Evolutionary conservation across 2,888 invertebrate species (phyloP), one percentile per base, ranked within the genome.

Genomic region (Cheilosia grossa): DNA sequence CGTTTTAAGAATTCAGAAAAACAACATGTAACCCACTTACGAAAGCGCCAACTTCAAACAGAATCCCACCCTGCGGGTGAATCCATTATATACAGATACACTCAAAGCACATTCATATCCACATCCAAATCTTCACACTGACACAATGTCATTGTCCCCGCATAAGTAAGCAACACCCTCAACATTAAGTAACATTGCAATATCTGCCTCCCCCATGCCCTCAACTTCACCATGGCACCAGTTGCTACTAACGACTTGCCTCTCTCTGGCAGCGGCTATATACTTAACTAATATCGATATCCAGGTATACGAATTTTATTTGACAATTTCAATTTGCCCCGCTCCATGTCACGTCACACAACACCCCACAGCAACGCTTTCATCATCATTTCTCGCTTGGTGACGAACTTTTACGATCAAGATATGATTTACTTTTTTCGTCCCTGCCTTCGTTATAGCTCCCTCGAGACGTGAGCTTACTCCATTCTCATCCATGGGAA

Each of bases 391-490:
- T 67, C 69, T 72, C 61, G 44, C 77, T 47, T 54, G 49, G 66
- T 61, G 78, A 78, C 42, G 59, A 77, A 72, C 54, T 81, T 78
- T 78, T 67, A 82, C 82, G 78, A 82, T 78, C 78, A 47, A 66
- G 78, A 53, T 82, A 67, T 73, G 73, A 82, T 82, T 79, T 56
- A 63, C 63, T 78, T 73, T 27, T 64, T 69, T 51, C 40, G 30
- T 67, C 47, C 49, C 49, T 66, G 61, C 27, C 44, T 63, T 51
- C 47, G 37, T 64, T 82, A 67, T 33, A 27, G 44, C 37, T 37
- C 66, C 59, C 59, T 27, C n/a, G 53, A 70, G 70, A 67, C 42
- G 56, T 67, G 42, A 61, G 51, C 24, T 21, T 13, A 7, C 47
- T 51, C 15, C 15, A 10, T 51, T 15, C 51, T 6, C 13, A 15